These are phyloP conservation scores for Marisa cornuarietis DNA, from an alignment of 1,140 invertebrate genomes.

Conservation along the genomic window DNA sequence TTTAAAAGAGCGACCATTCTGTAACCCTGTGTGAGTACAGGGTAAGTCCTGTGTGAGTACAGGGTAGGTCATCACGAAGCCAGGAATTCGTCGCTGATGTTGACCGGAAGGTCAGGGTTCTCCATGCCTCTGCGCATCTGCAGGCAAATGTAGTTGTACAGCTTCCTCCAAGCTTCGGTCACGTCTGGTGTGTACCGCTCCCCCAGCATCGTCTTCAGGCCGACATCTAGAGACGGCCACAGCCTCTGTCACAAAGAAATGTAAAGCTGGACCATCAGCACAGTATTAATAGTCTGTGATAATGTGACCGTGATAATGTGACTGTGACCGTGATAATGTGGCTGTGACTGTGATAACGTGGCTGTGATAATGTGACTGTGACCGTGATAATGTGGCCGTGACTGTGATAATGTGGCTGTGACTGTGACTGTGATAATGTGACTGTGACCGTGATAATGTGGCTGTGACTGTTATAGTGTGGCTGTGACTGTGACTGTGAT, in stretches of 20 bases:
- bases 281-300: not conserved
- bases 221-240: constrained; percentile 56
- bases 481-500: too few species aligned
- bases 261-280: not conserved
- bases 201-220: constrained; percentile 45
- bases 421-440: too few species aligned
- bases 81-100: constrained; percentile 31
- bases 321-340: too few species aligned
- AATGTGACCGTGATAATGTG: too few species aligned
- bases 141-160: constrained; percentile 55
- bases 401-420: not conserved
- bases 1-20: too few species aligned
- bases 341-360: too few species aligned
- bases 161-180: constrained; percentile 52
- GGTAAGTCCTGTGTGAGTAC: not conserved
- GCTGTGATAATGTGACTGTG: too few species aligned
- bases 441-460: too few species aligned
- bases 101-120: constrained; percentile 48
- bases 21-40: too few species aligned
- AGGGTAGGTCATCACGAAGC: constrained; percentile 1
- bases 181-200: constrained; percentile 53
- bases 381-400: too few species aligned
- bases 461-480: too few species aligned
- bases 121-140: constrained; percentile 60
- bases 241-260: constrained; percentile 44